Percentiles rank a stretch among this genome's conserved stretches.
Evolutionary conservation across 2,888 invertebrate species (phyloP).

Genomic region (Miltochrista miniata): DNA sequence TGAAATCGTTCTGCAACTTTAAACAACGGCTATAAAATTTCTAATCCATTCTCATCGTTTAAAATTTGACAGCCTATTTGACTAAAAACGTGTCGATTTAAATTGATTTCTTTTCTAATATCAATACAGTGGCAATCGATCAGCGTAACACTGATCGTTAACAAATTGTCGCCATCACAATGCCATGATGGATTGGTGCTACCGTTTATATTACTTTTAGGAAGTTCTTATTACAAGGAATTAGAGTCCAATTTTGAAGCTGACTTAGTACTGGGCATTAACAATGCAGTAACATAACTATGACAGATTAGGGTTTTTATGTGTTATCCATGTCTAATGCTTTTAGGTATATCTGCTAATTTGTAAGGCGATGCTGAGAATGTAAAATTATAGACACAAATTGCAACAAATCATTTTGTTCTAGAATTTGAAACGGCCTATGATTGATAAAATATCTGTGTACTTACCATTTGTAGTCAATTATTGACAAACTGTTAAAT

Average conservation of each 20-base stretch:
- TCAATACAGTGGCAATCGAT: constrained; percentile 42
- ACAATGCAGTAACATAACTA: constrained; percentile 19
- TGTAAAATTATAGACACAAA: too few species aligned
- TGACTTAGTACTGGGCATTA: background rate
- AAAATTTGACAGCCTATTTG: constrained; percentile 5
- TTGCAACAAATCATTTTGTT: too few species aligned
- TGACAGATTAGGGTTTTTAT: constrained; percentile 22
- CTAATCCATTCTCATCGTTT: constrained; percentile 1
- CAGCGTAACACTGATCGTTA: constrained; percentile 46
- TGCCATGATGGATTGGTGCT: constrained; percentile 53
- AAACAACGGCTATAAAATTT: background rate
- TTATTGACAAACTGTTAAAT: too few species aligned
- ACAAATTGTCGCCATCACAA: constrained; percentile 39
- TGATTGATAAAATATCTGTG: too few species aligned
- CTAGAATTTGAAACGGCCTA: too few species aligned
- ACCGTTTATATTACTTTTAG: constrained; percentile 39
- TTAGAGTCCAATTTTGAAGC: constrained; percentile 8
- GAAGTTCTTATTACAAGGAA: constrained; percentile 4
- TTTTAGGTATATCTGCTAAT: too few species aligned
- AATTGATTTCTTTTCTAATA: constrained; percentile 1
- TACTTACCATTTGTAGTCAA: too few species aligned
- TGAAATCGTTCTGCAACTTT: too few species aligned
- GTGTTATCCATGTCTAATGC: background rate
- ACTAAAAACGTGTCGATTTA: constrained; percentile 3
- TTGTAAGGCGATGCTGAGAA: too few species aligned